Percentiles rank a stretch among this genome's conserved stretches.
Evolutionary conservation across 1,140 invertebrate genomes (phyloP).

Genomic region (Nasonia vitripennis): DNA sequence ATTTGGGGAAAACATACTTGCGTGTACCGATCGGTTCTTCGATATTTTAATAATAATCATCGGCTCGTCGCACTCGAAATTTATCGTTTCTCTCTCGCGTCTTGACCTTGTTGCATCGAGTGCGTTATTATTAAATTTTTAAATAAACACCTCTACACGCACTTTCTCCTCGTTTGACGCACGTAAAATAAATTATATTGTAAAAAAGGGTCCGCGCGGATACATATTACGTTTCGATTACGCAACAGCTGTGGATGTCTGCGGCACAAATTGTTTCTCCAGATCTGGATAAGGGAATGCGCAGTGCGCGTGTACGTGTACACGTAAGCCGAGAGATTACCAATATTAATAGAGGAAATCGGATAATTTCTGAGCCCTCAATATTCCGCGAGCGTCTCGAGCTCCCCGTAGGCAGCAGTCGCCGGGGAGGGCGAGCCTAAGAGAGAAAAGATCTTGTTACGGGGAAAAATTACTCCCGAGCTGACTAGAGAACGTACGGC

Average conservation of each 20-base stretch:
- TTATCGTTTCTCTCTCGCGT: no score
- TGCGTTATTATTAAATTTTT: no score
- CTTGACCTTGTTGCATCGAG: no score
- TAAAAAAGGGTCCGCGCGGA: not conserved
- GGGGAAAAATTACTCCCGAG: constrained; percentile 48
- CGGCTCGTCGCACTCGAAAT: no score
- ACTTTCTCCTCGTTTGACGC: no score
- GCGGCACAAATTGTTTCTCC: constrained; percentile 44
- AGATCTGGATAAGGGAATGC: constrained; percentile 44
- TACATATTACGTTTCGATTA: constrained; percentile 8
- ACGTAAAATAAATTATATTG: no score
- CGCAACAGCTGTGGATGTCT: not conserved
- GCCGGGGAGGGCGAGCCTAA: not conserved
- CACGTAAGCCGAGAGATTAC: constrained; percentile 50
- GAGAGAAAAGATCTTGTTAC: constrained; percentile 48
- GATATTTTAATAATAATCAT: not conserved
- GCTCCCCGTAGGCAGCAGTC: not conserved
- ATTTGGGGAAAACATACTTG: not conserved
- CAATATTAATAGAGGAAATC: constrained; percentile 55
- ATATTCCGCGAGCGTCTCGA: constrained; percentile 50
- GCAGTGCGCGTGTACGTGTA: not conserved
- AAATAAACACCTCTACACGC: no score
- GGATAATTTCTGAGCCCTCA: constrained; percentile 54
- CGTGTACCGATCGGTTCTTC: not conserved
- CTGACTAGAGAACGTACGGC: constrained; percentile 33